Base-by-base conservation (phyloP, 23 tunicate genomes). In the Trididemnum clinides region DNA sequence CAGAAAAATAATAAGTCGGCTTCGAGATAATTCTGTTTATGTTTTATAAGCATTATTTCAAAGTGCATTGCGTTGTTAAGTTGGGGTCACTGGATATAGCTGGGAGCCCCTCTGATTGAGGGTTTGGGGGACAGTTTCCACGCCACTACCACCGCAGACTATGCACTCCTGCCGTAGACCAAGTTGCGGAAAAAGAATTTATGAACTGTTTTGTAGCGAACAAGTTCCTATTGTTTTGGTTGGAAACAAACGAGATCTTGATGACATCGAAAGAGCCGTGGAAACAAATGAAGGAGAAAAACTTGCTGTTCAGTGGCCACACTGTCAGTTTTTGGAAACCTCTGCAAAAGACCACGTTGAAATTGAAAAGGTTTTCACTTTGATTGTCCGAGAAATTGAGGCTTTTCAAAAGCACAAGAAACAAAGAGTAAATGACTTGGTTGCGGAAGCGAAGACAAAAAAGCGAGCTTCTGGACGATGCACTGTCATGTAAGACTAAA, bases 231-330 rank as follows among this genome's bases (percentile, higher is more conserved):
- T 93, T 32, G 77, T 89, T 28, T 81, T 89, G 71, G 94, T 89
- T 29, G 94, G 94, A 19, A 89, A 89, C 85, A 93, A 93, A 80
- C 64, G 87, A 5, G 98, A 93, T 62, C 37, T 93, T 38, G 88
- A 83, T 1, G 87, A 84, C 20, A 33, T 23, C 15, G 84, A 72
- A 28, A 66, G 98, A 73, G 84, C 66, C 0, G 91, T 93, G 1
- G 66, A 79, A 30, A 91, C 23, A 23, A 82, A 39, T 1, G 86
- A 51, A 6, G 98, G 83, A 21, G 82, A 37, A 23, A 77, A 84
- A 59, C 72, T 93, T 10, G 98, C 92, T 28, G 62, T 84, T 1
- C 71, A 64, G 38, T 93, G 98, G 98, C 90, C 92, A 1, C 84
- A 80, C 39, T 93, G 98, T 69, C 63, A 63, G 4, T 88, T 93